Base-by-base conservation (phyloP, 2,888 invertebrate genomes). In the Rugalucina vietnamica region DNA sequence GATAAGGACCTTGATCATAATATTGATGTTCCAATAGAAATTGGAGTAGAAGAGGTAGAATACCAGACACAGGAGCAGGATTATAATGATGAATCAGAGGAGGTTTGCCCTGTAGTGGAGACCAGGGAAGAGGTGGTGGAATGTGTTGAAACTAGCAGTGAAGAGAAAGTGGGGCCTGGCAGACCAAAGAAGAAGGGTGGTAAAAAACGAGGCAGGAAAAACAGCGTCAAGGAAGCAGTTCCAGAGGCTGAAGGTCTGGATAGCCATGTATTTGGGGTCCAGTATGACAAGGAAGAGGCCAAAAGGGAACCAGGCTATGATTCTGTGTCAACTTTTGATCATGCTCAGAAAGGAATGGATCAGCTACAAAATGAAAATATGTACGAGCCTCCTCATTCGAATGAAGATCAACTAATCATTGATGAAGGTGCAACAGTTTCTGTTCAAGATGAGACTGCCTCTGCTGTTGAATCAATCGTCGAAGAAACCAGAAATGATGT, bases 391-490 rank as follows among this genome's bases (percentile, higher is more conserved):
- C 88, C 87, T 49, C 77, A 54, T 69, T 86, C 88, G 21, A 81
- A 88, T 76, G 84, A 88, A 77, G 85, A 87, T 57, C 86, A 87
- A 27, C 84, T 90, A 37, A 86, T 91, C 0, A 90, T 91, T 70
- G 90, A 90, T 88, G 90, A 89, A 74, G 84, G 87, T 60, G 83
- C 86, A 0, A 60, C 85, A 21, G 78, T 84, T n/a, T 89, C 89
- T 81, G 89, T 88, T 37, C 89, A 90, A 29, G 89, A 88, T 84
- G 88, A 88, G 70, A 88, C 86, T 21, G 87, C 88, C 37, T 75
- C 79, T 2, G 88, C 88, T 60, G 81, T 84, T n/a, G 86, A 86
- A 49, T 79, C 88, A 36, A 79, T 88, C 69, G 85, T 85, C n/a
- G 78, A 73, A 37, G 87, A 89, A 37, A 39, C 29, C 29, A 49